Base-by-base conservation (phyloP, 2,113 vertebrate genomes). In the Ancistrus triradiatus region DNA sequence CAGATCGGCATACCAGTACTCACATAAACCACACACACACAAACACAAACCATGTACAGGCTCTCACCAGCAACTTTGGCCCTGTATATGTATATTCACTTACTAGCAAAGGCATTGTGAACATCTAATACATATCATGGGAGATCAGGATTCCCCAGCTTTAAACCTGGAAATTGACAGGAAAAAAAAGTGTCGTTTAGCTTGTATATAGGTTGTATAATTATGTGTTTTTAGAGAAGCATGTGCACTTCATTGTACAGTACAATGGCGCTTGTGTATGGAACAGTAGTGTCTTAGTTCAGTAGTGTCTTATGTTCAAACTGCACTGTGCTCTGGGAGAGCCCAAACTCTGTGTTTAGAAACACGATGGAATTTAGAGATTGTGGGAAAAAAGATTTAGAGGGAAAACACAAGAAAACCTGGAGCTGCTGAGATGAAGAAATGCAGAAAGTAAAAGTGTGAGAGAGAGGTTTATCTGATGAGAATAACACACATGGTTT, bases 301-400 rank as follows among this genome's bases (percentile, higher is more conserved):
- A 8, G 18, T 7, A 53, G 69, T 9, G 14, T 55, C 57, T n/a
- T n/a, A n/a, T n/a, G n/a, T n/a, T n/a, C n/a, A n/a, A n/a, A n/a
- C n/a, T n/a, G n/a, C n/a, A n/a, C n/a, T n/a, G n/a, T 63, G 66
- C 33, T 72, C 72, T 63, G 63, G 48, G 63, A 78, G 57, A 63
- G 14, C 4, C 7, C 18, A 25, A 0, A n/a, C 3, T 9, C 18
- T 42, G 21, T 14, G 21, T 14, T 49, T 11, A 66, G 44, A 28
- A 25, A 48, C 37, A 7, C 15, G 52, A 25, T 56, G 73, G 63
- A 76, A 76, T 66, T 69, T 56, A 27, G 44, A 55, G 55, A 70
- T 66, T 72, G 62, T 81, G 70, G 73, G 74, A 74, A 77, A 43
- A 25, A 25, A 42, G 15, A 50, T 44, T 46, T 28, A 68, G 25